Conservation (phyloP, 2,888 invertebrate genomes). For the Leptopilina myrica region DNA sequence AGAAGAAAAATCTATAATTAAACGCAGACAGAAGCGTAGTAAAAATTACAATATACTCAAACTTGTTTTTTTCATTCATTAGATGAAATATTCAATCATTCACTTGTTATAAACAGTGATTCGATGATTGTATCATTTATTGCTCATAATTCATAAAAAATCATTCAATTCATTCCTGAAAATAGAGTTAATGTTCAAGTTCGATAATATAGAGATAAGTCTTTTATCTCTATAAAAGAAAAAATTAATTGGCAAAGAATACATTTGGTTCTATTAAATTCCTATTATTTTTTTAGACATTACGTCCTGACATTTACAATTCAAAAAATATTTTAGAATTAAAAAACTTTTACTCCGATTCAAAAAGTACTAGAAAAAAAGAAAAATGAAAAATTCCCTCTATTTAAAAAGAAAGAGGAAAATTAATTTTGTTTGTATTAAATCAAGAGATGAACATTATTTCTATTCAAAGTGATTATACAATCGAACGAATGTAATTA, state of each 20-base stretch:
- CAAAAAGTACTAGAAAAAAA: no score
- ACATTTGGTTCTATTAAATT: neutral
- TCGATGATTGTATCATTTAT: neutral
- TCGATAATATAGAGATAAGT: neutral
- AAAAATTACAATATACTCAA: neutral
- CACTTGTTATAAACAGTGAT: neutral
- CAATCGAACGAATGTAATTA: no score
- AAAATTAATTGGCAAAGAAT: neutral
- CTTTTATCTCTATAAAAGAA: neutral
- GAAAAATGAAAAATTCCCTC: neutral
- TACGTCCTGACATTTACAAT: neutral
- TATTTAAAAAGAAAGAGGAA: neutral
- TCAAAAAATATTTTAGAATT: neutral
- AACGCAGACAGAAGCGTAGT: slow-evolving; percentile 29
- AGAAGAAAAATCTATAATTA: neutral
- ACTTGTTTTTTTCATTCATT: neutral
- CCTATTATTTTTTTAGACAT: neutral
- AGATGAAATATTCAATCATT: slow-evolving; percentile 3
- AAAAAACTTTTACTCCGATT: neutral
- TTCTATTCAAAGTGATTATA: no score
- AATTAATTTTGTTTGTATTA: neutral
- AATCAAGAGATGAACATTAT: no score
- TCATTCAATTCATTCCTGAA: slow-evolving; percentile 5
- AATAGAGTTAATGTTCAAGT: neutral
- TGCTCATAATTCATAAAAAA: neutral